These are phyloP conservation scores for Dicranocentrus wangi DNA, from an alignment of 2,888 invertebrate species.

Conservation along the genomic window DNA sequence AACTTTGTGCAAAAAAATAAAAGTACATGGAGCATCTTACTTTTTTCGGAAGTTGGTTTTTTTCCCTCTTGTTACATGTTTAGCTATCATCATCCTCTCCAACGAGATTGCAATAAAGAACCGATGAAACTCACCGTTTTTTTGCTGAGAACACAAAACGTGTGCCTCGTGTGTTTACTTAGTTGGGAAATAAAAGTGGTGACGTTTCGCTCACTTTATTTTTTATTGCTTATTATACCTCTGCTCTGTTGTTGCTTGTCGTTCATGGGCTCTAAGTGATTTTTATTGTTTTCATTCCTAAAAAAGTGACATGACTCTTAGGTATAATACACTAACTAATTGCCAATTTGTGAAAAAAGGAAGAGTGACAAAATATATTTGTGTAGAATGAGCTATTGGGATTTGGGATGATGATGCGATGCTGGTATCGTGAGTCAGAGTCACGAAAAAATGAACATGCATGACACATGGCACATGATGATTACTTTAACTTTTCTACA, in stretches of 20 bases:
- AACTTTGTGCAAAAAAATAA: neutral
- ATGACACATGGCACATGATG: too few species aligned
- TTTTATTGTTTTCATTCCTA: slow-evolving; percentile 24
- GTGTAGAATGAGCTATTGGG: too few species aligned
- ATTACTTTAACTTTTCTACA: neutral
- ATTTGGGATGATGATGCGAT: neutral
- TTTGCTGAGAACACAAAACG: neutral
- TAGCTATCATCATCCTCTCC: neutral
- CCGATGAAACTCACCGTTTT: neutral
- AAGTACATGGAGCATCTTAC: too few species aligned
- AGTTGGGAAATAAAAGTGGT: neutral
- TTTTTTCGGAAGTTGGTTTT: too few species aligned
- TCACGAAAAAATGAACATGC: slow-evolving; percentile 40
- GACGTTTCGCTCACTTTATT: slow-evolving; percentile 19
- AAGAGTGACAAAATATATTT: slow-evolving; percentile 52
- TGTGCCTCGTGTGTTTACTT: neutral
- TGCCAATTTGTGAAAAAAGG: slow-evolving; percentile 43
- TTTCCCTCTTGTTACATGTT: neutral
- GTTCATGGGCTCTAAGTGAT: slow-evolving; percentile 9
- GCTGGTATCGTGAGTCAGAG: slow-evolving; percentile 47
- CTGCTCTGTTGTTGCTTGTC: neutral
- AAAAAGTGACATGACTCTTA: neutral
- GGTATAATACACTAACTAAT: slow-evolving; percentile 46
- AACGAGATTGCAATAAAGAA: neutral
- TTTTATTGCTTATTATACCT: slow-evolving; percentile 32